Evolutionary conservation across 2,113 vertebrate genomes (phyloP).

Genomic region (Anarrhichthys ocellatus): DNA sequence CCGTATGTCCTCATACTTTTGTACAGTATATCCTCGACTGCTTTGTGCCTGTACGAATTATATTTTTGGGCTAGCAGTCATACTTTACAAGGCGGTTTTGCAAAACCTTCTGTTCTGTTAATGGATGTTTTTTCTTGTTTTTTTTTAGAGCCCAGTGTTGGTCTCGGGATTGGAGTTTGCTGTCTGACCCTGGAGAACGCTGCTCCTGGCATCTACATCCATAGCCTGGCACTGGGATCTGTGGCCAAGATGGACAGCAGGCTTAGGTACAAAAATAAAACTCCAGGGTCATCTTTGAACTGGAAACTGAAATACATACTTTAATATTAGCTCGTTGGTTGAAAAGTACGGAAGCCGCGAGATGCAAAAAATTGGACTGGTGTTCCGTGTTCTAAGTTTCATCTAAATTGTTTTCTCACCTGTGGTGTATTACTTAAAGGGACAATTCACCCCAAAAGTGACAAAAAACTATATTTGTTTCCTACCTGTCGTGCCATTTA

Average conservation of each 20-base stretch:
- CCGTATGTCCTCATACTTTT: background rate
- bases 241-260: constrained; percentile 96
- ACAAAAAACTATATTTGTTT: too few relatives aligned
- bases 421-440: too few relatives aligned
- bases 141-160: constrained; percentile 90
- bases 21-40: background rate
- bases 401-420: background rate
- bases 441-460: too few relatives aligned
- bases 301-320: background rate
- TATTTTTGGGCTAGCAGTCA: background rate
- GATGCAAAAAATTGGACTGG: background rate
- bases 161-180: constrained; percentile 94
- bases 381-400: background rate
- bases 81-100: background rate
- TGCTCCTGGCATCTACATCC: constrained; percentile 94
- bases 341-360: background rate
- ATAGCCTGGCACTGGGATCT: constrained; percentile 94
- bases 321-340: background rate
- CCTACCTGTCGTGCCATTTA: too few relatives aligned
- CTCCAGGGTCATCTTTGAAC: background rate
- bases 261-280: constrained; percentile 86
- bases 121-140: background rate
- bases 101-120: background rate
- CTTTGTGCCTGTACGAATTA: background rate
- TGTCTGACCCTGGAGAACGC: constrained; percentile 91